Evolutionary conservation across 1,140 invertebrate species (phyloP), one percentile per base, ranked within the genome.

Genomic region (Diorhabda elongata): DNA sequence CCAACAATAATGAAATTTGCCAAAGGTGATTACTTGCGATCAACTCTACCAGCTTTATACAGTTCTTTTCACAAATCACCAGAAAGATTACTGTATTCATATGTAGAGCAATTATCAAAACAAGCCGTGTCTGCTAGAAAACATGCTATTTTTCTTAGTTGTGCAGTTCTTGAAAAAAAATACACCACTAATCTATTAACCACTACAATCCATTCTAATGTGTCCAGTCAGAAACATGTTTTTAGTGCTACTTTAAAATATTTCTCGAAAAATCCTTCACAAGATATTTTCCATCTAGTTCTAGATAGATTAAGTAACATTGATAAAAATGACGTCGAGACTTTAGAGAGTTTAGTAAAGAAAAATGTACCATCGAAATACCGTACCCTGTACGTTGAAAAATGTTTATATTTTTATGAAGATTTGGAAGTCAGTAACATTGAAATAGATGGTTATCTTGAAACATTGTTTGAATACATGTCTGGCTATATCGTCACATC

Each of bases 271-370:
- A 70, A 66, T 26, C 69, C 69, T 8, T 66, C 63, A 3, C 52
- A 70, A 2, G 63, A 66, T 8, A 58, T 70, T 9, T 56, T 64
- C 44, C 8, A 41, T 2, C 44, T 44, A 45, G 44, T 70, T 44
- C 60, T 56, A 4, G 44, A 42, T 9, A 61, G 59, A 26, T 56
- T 70, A 43, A 45, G 45, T 41, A 66, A 45, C 8, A 57, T 70
- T 45, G 69, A 70, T 52, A 70, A 70, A 64, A 66, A 66, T 44
- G 69, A 70, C 58, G 52, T 11, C 9, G 69, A 70, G 58, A 66
- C 58, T 8, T 61, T 70, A 7, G 26, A 42, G 7, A 42, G 43
- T 26, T 62, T 70, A 3, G 26, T 59, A 6, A 47, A 52, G 3
- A 47, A 56, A 5, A 26, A 26, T 26, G 60, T 70, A 11, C 69